Conservation (phyloP, 2,113 vertebrate species). For the Cyprinodon brontotheroides region DNA sequence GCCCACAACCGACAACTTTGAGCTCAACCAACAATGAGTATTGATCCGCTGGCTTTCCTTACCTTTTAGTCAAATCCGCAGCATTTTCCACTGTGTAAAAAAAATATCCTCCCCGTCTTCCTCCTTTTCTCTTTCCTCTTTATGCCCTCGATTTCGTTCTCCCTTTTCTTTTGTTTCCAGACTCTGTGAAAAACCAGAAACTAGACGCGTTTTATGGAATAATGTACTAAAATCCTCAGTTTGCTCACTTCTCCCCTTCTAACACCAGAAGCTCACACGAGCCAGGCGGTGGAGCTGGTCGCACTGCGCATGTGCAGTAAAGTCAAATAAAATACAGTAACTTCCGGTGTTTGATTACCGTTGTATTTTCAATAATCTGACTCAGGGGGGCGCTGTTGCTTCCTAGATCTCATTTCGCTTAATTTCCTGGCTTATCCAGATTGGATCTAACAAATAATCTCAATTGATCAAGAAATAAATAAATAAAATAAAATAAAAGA, state of each 20-base stretch:
- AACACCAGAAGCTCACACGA: conserved; percentile 31
- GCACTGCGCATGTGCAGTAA: conserved; percentile 54
- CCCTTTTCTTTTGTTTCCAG: background rate
- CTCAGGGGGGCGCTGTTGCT: background rate
- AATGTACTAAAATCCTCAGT: background rate
- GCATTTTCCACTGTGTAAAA: conserved; percentile 46
- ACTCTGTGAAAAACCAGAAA: background rate
- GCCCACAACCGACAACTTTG: conserved; percentile 17
- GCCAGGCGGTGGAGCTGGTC: conserved; percentile 39
- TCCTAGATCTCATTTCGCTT: background rate
- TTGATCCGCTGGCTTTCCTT: conserved; percentile 41
- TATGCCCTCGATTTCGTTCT: background rate
- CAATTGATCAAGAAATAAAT: too few species aligned
- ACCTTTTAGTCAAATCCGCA: conserved; percentile 65
- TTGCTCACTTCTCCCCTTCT: background rate
- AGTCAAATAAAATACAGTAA: background rate
- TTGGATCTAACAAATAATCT: too few species aligned
- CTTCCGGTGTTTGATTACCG: conserved; percentile 24
- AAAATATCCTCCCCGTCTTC: conserved; percentile 18
- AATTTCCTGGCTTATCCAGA: background rate
- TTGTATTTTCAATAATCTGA: conserved; percentile 33
- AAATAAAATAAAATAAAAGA: too few species aligned
- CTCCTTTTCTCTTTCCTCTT: conserved; percentile 4
- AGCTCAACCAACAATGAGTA: conserved; percentile 26
- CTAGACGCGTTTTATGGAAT: background rate